Conservation (phyloP, 2,113 vertebrate genomes). For the Laterallus jamaicensis region DNA sequence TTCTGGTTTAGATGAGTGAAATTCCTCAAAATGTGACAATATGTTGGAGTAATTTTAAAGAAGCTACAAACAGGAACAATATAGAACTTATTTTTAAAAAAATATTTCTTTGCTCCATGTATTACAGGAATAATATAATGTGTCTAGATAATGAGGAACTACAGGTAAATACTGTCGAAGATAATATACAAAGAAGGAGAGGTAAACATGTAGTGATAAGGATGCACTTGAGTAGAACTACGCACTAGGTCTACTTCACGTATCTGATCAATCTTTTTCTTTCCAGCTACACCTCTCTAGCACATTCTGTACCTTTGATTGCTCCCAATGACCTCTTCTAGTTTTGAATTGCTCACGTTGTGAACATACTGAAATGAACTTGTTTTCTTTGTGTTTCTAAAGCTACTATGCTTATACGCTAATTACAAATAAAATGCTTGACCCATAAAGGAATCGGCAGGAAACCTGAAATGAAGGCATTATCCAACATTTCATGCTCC, state of each 20-base stretch:
- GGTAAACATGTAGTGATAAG: background rate
- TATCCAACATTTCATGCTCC: conserved; percentile 79
- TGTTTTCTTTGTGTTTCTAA: conserved; percentile 74
- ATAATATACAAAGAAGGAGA: background rate
- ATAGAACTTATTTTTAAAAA: background rate
- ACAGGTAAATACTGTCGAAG: background rate
- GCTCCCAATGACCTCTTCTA: conserved; percentile 56
- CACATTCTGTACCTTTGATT: background rate
- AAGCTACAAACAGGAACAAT: background rate
- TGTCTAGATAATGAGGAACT: background rate
- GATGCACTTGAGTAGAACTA: background rate
- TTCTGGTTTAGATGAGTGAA: background rate
- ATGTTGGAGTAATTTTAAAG: background rate
- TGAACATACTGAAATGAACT: conserved; percentile 66
- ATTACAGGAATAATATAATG: background rate
- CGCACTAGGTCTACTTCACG: background rate
- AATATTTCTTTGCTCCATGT: background rate
- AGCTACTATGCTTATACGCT: conserved; percentile 67
- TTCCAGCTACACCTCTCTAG: background rate
- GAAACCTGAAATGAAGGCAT: conserved; percentile 82
- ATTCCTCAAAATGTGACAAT: background rate
- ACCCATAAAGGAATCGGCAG: conserved; percentile 78
- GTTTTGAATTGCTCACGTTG: conserved; percentile 48
- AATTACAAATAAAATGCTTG: conserved; percentile 80
- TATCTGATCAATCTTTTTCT: background rate